Conservation (phyloP, 1,140 invertebrate genomes). For the Papilio dardanus region DNA sequence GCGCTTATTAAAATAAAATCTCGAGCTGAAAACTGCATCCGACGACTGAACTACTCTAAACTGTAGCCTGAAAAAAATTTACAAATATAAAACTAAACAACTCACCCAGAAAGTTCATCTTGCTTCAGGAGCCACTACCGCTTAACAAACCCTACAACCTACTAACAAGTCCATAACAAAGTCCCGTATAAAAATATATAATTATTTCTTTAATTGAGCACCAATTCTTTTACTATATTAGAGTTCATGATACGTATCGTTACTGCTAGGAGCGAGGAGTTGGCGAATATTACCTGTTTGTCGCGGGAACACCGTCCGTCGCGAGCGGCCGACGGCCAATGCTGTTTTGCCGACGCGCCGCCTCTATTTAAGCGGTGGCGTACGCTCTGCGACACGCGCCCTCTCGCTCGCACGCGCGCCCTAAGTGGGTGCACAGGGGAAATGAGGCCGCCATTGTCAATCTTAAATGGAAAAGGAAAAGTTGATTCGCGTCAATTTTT, state of each 20-base stretch:
- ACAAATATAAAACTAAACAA: slow-evolving; percentile 43
- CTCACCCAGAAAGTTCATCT: slow-evolving; percentile 79
- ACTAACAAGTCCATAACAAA: slow-evolving; percentile 66
- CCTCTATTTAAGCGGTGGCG: slow-evolving; percentile 59
- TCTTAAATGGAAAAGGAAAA: slow-evolving; percentile 74
- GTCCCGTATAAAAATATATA: slow-evolving; percentile 73
- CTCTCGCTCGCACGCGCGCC: slow-evolving; percentile 50
- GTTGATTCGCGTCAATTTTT: slow-evolving; percentile 74
- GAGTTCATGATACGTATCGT: slow-evolving; percentile 78
- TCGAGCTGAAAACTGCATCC: slow-evolving; percentile 26
- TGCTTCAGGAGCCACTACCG: slow-evolving; percentile 53
- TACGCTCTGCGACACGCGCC: slow-evolving; percentile 39
- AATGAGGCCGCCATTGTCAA: slow-evolving; percentile 74
- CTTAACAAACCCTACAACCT: slow-evolving; percentile 62
- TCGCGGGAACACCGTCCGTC: slow-evolving; percentile 57
- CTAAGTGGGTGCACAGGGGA: slow-evolving; percentile 69
- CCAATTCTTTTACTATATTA: slow-evolving; percentile 69
- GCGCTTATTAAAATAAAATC: slow-evolving; percentile 10
- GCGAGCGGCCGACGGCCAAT: slow-evolving; percentile 62
- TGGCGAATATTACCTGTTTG: slow-evolving; percentile 60
- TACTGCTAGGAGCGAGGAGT: slow-evolving; percentile 60
- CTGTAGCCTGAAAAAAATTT: slow-evolving; percentile 32
- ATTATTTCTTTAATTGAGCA: slow-evolving; percentile 69
- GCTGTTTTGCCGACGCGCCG: slow-evolving; percentile 49
- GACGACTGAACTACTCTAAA: slow-evolving; percentile 23